phyloP scores from a whole-genome alignment of 2,113 vertebrate species.

The Lathamus discolor region DNA sequence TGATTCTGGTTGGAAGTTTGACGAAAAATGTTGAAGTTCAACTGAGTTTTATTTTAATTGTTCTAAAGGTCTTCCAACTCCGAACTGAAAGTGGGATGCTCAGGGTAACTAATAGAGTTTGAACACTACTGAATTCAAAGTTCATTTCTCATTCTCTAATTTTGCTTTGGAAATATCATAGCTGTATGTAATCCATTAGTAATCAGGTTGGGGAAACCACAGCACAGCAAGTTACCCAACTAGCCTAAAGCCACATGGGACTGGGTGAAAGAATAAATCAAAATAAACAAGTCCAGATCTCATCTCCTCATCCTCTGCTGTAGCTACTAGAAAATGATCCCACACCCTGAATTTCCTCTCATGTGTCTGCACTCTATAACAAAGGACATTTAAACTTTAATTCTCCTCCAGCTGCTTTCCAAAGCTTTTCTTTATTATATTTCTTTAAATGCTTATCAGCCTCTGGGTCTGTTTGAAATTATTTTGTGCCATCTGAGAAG shows the following conservation, averaged over 20 bases:
- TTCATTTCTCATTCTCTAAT: background rate
- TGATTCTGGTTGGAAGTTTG: background rate
- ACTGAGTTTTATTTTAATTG: background rate
- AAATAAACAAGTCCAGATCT: background rate
- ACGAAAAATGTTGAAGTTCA: background rate
- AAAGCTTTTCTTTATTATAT: background rate
- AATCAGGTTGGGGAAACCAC: background rate
- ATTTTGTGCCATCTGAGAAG: background rate
- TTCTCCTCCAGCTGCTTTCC: background rate
- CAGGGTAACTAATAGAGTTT: background rate
- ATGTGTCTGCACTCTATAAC: rapidly evolving
- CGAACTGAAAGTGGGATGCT: background rate
- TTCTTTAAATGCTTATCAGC: background rate
- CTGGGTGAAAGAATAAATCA: background rate
- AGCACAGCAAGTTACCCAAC: background rate
- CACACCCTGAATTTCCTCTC: background rate
- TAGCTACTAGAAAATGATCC: background rate
- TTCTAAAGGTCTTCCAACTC: background rate
- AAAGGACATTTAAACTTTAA: background rate
- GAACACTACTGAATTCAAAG: background rate
- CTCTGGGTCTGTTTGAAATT: background rate
- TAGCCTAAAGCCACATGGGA: background rate
- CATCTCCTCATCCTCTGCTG: background rate
- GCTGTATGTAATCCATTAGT: background rate
- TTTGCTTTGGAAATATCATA: background rate